A percentile compares a stretch with the other conserved stretches of the same genome.
These are phyloP conservation scores for Emmelina monodactyla DNA, from an alignment of 2,888 invertebrate species.

Conservation along the genomic window DNA sequence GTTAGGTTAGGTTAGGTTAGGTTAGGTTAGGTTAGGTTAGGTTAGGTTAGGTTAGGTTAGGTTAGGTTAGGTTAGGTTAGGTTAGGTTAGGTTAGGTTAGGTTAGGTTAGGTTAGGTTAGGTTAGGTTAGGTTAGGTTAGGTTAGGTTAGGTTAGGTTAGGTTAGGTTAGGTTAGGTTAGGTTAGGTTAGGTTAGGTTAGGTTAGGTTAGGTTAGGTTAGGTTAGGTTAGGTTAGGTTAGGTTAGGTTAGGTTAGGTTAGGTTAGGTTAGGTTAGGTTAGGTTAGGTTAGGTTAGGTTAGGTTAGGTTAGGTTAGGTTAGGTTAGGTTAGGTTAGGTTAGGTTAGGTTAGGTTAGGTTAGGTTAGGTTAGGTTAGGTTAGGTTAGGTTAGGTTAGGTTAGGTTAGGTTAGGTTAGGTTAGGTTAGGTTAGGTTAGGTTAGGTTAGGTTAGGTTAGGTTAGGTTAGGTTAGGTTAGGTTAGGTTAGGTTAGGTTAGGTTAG, in stretches of 20 bases:
- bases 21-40: conserved; percentile 7
- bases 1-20: conserved; percentile 9
- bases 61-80: conserved; percentile 15
- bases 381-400: conserved; percentile 2
- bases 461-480: conserved; percentile 2
- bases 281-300: conserved; percentile 5
- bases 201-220: conserved; percentile 8
- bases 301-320: conserved; percentile 4
- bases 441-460: conserved; percentile 2
- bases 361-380: conserved; percentile 2
- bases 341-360: conserved; percentile 2
- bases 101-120: conserved; percentile 10
- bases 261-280: conserved; percentile 6
- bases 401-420: conserved; percentile 2
- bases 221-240: conserved; percentile 8
- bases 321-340: conserved; percentile 2
- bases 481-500: conserved; percentile 2
- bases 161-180: conserved; percentile 9
- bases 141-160: conserved; percentile 11
- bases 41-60: conserved; percentile 14
- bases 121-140: conserved; percentile 11
- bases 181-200: conserved; percentile 10
- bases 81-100: conserved; percentile 7
- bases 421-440: conserved; percentile 2
- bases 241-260: conserved; percentile 6